Evolutionary conservation across 2,113 vertebrate genomes (phyloP).

Genomic region (Rhinogobius similis): DNA sequence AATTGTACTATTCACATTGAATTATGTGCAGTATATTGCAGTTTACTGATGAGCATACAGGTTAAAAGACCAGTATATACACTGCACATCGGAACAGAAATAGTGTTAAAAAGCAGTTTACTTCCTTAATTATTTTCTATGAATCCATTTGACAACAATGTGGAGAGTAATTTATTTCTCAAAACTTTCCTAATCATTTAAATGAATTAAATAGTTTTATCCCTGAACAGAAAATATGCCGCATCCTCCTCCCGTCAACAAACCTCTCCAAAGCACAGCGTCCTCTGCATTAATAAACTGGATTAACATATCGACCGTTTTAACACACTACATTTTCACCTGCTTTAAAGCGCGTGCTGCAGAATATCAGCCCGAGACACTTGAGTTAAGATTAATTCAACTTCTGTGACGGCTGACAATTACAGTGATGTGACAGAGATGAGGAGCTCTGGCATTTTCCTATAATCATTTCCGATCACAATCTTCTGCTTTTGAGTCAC

Average conservation of each 20-base stretch:
- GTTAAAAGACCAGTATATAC: not conserved
- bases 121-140: not conserved
- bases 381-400: constrained; percentile 23
- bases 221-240: not conserved
- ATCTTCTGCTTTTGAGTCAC: constrained; percentile 18
- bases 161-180: not conserved
- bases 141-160: not conserved
- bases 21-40: too few relatives aligned
- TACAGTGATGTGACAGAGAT: constrained; percentile 24
- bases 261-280: not conserved
- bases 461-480: constrained; percentile 23
- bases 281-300: constrained; percentile 5
- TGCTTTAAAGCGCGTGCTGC: constrained; percentile 15
- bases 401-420: constrained; percentile 33
- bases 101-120: too few relatives aligned
- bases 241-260: not conserved
- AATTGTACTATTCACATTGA: too few relatives aligned
- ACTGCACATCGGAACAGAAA: not conserved
- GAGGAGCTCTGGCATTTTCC: constrained; percentile 38
- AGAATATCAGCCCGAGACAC: constrained; percentile 17
- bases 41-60: too few relatives aligned
- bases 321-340: constrained; percentile 11
- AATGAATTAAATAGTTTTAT: not conserved
- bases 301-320: constrained; percentile 21
- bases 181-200: not conserved